Conservation (phyloP, 1,140 invertebrate species). For the Tetranychus urticae region DNA sequence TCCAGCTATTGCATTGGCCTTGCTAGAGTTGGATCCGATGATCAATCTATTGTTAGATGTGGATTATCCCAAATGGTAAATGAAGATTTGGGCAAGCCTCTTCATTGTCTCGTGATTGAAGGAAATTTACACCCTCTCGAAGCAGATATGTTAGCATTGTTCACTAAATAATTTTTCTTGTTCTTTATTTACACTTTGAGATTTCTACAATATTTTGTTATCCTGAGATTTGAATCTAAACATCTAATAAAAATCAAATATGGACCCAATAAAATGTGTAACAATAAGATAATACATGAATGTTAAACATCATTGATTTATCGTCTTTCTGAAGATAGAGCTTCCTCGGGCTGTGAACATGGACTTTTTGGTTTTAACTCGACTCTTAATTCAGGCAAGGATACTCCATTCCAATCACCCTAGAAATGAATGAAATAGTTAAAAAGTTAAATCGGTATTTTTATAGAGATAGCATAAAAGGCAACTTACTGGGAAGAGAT, state of each 20-base stretch:
- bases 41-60: conserved; percentile 51
- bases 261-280: conserved; percentile 24
- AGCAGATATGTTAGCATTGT: conserved; percentile 44
- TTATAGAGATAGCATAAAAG: neutral
- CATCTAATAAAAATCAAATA: no score
- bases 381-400: neutral
- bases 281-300: no score
- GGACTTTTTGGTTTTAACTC: neutral
- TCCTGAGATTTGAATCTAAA: no score
- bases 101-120: conserved; percentile 72
- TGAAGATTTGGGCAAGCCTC: conserved; percentile 56
- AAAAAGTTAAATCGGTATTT: no score
- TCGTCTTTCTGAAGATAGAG: no score
- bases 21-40: conserved; percentile 59
- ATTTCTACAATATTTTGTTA: no score
- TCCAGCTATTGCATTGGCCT: conserved; percentile 47
- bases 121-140: conserved; percentile 72
- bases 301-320: no score
- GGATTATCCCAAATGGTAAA: conserved; percentile 46
- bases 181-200: no score
- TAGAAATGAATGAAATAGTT: neutral
- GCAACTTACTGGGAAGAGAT: conserved; percentile 39
- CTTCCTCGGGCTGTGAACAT: neutral
- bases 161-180: conserved; percentile 6
- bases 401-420: neutral